A percentile compares a stretch with the other conserved stretches of the same genome.
phyloP scores from a whole-genome alignment of 2,797 vertebrate genomes.

The Stomatorhinus walkeri region DNA sequence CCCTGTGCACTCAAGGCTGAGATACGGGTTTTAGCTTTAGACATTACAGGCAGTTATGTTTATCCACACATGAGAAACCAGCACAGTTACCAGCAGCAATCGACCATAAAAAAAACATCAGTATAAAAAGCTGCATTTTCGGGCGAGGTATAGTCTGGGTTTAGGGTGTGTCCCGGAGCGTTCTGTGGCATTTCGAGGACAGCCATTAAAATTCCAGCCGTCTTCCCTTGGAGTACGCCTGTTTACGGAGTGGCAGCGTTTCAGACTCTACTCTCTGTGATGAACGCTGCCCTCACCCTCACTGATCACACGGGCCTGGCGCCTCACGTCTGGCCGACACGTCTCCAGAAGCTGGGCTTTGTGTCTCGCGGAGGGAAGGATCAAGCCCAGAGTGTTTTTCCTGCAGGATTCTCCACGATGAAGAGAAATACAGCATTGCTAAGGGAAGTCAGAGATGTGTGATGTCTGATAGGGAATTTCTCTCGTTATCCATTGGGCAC shows the following conservation, averaged over 20 bases:
- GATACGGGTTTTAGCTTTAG: neutral
- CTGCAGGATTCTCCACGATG: constrained; percentile 24
- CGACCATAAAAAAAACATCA: neutral
- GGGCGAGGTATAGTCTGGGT: neutral
- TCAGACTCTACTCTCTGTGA: constrained; percentile 30
- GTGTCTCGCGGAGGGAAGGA: neutral
- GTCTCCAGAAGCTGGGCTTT: neutral
- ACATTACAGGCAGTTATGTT: neutral
- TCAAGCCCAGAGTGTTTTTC: neutral
- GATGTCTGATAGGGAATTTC: neutral
- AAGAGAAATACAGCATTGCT: neutral
- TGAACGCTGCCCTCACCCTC: constrained; percentile 32
- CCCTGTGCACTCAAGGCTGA: neutral
- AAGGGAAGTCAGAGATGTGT: neutral
- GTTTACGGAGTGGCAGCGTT: constrained; percentile 29
- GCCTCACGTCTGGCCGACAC: neutral
- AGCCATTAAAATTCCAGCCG: constrained; percentile 33
- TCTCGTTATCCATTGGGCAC: neutral
- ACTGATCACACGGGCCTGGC: constrained; percentile 5
- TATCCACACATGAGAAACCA: neutral
- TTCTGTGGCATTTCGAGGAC: constrained; percentile 32
- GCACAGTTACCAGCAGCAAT: neutral
- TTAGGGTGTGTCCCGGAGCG: constrained; percentile 20
- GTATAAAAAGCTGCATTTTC: neutral
- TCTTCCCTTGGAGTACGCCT: constrained; percentile 28